Conservation (phyloP, 2,888 invertebrate genomes). For the Congeria kusceri region DNA sequence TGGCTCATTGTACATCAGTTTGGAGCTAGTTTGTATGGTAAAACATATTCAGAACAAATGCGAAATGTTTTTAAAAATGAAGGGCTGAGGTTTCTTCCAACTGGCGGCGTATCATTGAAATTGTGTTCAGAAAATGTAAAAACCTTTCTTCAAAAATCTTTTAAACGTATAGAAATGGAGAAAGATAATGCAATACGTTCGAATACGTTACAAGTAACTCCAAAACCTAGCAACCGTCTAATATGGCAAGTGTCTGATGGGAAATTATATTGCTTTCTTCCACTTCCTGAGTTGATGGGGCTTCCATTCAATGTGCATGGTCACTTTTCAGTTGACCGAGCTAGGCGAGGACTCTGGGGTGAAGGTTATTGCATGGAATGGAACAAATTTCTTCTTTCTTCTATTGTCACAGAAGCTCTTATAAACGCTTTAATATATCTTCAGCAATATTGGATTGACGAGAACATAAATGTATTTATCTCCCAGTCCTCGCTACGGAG, state of each 20-base stretch:
- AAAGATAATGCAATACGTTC: too few relatives aligned
- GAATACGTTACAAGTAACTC: too few relatives aligned
- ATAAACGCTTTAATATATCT: neutral
- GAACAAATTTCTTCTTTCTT: constrained; percentile 73
- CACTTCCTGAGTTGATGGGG: constrained; percentile 72
- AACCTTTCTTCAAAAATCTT: too few relatives aligned
- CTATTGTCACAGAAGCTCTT: constrained; percentile 9
- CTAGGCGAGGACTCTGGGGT: constrained; percentile 72
- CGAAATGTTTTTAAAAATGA: constrained; percentile 1
- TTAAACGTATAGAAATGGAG: too few relatives aligned
- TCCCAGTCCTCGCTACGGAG: too few relatives aligned
- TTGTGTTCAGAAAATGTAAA: constrained; percentile 24
- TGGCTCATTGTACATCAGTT: constrained; percentile 75
- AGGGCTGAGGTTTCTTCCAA: constrained; percentile 1
- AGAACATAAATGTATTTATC: neutral
- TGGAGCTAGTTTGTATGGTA: constrained; percentile 57
- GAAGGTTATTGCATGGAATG: constrained; percentile 65
- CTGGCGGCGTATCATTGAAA: constrained; percentile 20
- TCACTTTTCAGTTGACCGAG: constrained; percentile 77
- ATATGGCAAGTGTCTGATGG: neutral
- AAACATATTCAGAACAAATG: neutral
- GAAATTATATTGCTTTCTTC: constrained; percentile 76
- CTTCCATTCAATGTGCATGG: constrained; percentile 80
- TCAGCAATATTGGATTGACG: too few relatives aligned
- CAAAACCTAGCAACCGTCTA: too few relatives aligned